Evolutionary conservation across 2,888 invertebrate genomes (phyloP).

Genomic region (Punctoribates punctum): DNA sequence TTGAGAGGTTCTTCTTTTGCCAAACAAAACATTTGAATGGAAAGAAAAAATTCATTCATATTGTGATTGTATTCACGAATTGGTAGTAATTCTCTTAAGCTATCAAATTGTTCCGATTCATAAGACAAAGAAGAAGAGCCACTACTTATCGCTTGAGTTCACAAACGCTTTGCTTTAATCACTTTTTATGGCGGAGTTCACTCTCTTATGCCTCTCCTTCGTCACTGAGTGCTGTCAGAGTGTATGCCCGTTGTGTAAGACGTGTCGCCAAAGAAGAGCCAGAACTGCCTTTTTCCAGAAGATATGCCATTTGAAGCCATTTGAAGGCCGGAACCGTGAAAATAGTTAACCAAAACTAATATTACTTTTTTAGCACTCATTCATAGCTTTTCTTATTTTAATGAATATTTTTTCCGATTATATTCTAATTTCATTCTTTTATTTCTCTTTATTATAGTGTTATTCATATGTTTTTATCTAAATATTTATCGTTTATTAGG

Average conservation of each 20-base stretch:
- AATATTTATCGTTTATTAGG: conserved; percentile 22
- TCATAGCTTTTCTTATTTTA: conserved; percentile 21
- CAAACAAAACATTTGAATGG: not conserved
- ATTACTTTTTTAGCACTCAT: conserved; percentile 21
- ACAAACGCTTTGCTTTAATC: conserved; percentile 36
- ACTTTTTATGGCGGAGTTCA: conserved; percentile 27
- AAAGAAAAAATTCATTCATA: conserved; percentile 23
- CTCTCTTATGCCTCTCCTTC: not conserved
- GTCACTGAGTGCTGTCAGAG: not conserved
- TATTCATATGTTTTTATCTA: conserved; percentile 9
- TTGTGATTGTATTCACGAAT: conserved; percentile 26
- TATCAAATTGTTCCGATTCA: conserved; percentile 29
- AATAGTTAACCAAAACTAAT: conserved; percentile 35
- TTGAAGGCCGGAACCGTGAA: conserved; percentile 18
- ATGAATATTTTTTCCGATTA: conserved; percentile 9
- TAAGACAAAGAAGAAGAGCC: conserved; percentile 32
- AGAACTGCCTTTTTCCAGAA: not conserved
- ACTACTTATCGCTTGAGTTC: conserved; percentile 19
- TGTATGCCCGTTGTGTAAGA: not conserved
- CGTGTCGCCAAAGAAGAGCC: conserved; percentile 15
- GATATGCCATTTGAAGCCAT: not conserved
- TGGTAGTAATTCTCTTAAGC: conserved; percentile 32
- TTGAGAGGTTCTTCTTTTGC: not conserved
- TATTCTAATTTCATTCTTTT: not conserved
- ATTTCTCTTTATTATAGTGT: too few species aligned